Evolutionary conservation across 2,797 vertebrate species (phyloP).

Genomic region (Pseudochaenichthys georgianus): DNA sequence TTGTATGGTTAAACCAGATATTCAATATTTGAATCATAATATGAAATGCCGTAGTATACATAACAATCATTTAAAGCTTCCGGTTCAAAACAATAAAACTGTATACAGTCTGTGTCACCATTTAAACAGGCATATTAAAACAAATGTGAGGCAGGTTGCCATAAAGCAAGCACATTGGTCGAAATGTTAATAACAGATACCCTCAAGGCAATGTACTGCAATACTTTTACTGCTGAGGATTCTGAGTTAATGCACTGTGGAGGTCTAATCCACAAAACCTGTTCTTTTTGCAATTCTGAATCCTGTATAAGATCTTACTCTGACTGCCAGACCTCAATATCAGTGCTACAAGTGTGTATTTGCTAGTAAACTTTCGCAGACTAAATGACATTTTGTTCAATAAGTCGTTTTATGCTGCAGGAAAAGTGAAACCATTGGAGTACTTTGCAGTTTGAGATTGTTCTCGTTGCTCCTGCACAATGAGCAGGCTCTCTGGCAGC

Average conservation of each 20-base stretch:
- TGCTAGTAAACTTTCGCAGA: neutral
- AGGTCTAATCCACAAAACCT: conserved; percentile 15
- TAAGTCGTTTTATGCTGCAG: neutral
- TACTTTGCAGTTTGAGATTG: neutral
- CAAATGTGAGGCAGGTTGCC: neutral
- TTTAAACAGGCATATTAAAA: neutral
- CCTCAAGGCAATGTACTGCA: conserved; percentile 9
- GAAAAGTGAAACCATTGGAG: neutral
- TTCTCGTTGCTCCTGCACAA: neutral
- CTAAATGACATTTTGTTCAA: neutral
- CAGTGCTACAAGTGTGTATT: neutral
- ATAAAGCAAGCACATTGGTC: no score
- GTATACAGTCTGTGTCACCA: neutral
- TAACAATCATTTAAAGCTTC: neutral
- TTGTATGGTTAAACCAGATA: neutral
- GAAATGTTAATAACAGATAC: neutral
- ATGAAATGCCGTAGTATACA: neutral
- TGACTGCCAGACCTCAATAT: neutral
- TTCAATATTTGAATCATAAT: neutral
- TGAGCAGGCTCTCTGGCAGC: neutral
- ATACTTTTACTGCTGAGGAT: neutral
- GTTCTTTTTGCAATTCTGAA: conserved; percentile 10
- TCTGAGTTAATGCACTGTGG: neutral
- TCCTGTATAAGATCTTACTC: neutral
- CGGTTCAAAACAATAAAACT: neutral